These are phyloP conservation scores for Drosophila antonietae DNA, from an alignment of 2,888 invertebrate species.

Conservation along the genomic window DNA sequence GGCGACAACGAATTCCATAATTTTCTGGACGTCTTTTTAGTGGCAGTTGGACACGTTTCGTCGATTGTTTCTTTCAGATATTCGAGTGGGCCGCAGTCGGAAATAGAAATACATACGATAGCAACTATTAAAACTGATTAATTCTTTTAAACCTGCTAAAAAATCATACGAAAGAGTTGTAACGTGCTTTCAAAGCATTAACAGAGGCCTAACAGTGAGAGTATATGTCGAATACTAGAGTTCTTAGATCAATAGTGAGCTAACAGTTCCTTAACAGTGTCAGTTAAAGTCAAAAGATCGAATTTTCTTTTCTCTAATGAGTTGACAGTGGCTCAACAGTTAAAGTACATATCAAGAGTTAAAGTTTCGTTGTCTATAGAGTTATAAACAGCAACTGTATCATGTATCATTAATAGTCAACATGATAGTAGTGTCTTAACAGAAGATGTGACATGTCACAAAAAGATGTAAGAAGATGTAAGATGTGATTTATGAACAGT, in stretches of 20 bases:
- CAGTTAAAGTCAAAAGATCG: no score
- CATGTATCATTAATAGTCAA: no score
- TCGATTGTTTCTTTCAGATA: slow-evolving; percentile 10
- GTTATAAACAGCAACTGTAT: no score
- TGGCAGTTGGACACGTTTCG: slow-evolving; percentile 29
- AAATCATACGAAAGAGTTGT: not conserved
- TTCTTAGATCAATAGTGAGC: not conserved
- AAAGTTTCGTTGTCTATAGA: not conserved
- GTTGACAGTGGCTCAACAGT: no score
- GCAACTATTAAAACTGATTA: slow-evolving; percentile 11
- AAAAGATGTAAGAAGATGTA: no score
- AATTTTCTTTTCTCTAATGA: no score
- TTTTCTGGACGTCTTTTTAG: slow-evolving; percentile 38
- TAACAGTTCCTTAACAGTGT: not conserved
- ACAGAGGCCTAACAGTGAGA: not conserved
- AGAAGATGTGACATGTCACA: no score
- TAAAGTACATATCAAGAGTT: no score
- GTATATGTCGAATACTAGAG: not conserved
- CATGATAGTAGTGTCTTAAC: no score
- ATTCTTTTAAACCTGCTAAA: not conserved
- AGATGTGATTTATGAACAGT: no score
- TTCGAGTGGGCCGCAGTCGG: slow-evolving; percentile 13
- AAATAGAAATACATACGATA: slow-evolving; percentile 20
- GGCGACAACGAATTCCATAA: slow-evolving; percentile 60
- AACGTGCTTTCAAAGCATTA: not conserved